Conservation (phyloP, 2,113 vertebrate species). For the Ciconia maguari region DNA sequence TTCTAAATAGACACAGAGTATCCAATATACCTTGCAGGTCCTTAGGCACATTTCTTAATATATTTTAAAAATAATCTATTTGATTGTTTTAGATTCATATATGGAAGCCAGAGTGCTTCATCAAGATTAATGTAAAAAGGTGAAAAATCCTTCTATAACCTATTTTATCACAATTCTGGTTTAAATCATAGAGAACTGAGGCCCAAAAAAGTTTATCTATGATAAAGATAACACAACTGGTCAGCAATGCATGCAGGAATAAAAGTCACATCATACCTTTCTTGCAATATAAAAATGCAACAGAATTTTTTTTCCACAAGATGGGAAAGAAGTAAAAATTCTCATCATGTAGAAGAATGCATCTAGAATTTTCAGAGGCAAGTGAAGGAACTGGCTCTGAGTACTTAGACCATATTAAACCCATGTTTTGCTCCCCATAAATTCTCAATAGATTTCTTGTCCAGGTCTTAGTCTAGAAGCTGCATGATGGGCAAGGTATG, state of each 20-base stretch:
- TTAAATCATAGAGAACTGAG: neutral
- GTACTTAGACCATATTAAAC: neutral
- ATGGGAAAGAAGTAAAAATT: neutral
- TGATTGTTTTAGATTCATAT: neutral
- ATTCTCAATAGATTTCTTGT: neutral
- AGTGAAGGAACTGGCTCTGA: neutral
- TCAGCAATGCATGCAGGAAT: neutral
- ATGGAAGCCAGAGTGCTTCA: neutral
- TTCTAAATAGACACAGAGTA: neutral
- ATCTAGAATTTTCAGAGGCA: neutral
- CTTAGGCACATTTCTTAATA: neutral
- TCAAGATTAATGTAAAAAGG: neutral
- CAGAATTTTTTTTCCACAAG: neutral
- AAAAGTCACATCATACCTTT: neutral
- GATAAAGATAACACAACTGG: neutral
- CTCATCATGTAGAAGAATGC: neutral
- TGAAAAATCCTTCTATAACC: neutral
- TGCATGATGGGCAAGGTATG: neutral
- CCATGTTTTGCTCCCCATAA: neutral
- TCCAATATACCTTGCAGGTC: neutral
- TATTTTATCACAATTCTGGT: neutral
- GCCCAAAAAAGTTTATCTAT: neutral
- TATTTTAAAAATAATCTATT: neutral
- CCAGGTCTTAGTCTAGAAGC: neutral
- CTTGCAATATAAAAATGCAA: neutral